Conservation (phyloP, 2,113 vertebrate species). For the Austrofundulus limnaeus region DNA sequence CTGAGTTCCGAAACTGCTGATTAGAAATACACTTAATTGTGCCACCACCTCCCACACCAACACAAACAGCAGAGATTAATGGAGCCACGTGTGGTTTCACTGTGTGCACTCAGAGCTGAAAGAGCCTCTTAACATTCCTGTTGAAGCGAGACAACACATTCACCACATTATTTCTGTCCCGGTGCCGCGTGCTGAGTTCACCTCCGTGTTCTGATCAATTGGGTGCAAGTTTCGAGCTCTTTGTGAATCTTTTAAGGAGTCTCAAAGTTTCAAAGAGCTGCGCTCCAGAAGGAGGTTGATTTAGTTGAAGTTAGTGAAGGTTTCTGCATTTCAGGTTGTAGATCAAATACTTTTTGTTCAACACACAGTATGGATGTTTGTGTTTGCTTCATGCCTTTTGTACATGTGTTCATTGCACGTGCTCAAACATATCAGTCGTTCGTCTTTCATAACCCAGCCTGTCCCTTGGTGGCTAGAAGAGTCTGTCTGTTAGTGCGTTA, state of each 20-base stretch:
- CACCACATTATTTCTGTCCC: constrained; percentile 30
- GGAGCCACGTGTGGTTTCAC: constrained; percentile 12
- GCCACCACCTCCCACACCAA: constrained; percentile 29
- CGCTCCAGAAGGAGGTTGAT: neutral
- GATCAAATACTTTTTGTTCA: neutral
- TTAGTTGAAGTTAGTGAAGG: neutral
- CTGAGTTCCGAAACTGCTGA: constrained; percentile 15
- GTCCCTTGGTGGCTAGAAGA: constrained; percentile 13
- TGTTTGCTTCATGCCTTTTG: constrained; percentile 1
- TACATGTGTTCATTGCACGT: constrained; percentile 13
- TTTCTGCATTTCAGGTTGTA: neutral
- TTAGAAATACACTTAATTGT: constrained; percentile 17
- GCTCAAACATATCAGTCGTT: neutral
- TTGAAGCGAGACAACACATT: constrained; percentile 9
- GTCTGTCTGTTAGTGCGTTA: constrained; percentile 28
- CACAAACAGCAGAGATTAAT: constrained; percentile 7
- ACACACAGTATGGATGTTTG: neutral
- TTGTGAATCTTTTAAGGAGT: neutral
- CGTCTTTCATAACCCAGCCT: constrained; percentile 29
- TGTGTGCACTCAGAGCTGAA: constrained; percentile 25
- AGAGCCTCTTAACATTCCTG: constrained; percentile 55
- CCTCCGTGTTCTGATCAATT: constrained; percentile 10
- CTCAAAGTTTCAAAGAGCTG: neutral
- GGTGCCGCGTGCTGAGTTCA: neutral
- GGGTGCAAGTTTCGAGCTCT: neutral